A percentile compares a stretch with the other conserved stretches of the same genome.
These are phyloP conservation scores for Kuschelorhynchus macadamiae DNA, from an alignment of 2,888 invertebrate species.

Conservation along the genomic window DNA sequence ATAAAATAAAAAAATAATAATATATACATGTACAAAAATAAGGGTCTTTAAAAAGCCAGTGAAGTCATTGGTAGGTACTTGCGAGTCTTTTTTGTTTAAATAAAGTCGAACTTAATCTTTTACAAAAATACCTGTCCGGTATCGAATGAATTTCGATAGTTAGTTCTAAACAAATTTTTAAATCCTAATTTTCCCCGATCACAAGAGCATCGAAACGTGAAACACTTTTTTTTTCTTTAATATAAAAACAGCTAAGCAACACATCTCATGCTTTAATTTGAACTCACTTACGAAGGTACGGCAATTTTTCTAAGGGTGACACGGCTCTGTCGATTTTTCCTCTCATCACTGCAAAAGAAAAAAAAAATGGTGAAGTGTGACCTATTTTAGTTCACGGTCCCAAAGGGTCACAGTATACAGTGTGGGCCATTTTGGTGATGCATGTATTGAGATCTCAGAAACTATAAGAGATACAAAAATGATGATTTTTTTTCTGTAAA, in stretches of 20 bases:
- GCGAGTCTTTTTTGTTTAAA: neutral
- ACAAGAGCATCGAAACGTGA: conserved; percentile 21
- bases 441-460: too few species aligned
- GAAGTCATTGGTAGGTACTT: neutral
- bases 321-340: conserved; percentile 7
- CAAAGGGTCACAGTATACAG: too few species aligned
- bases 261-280: conserved; percentile 32
- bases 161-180: conserved; percentile 6
- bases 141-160: neutral
- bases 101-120: conserved; percentile 12
- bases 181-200: conserved; percentile 14
- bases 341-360: conserved; percentile 20
- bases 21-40: conserved; percentile 15
- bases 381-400: too few species aligned
- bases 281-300: conserved; percentile 27
- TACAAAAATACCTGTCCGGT: conserved; percentile 20
- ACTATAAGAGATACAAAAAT: too few species aligned
- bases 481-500: too few species aligned
- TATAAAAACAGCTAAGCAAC: conserved; percentile 33
- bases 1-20: conserved; percentile 9
- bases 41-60: neutral
- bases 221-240: conserved; percentile 22
- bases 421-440: too few species aligned
- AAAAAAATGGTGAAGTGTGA: neutral
- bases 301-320: conserved; percentile 18